phyloP scores from a whole-genome alignment of 2,797 vertebrate species.

The Gallirallus australis region DNA sequence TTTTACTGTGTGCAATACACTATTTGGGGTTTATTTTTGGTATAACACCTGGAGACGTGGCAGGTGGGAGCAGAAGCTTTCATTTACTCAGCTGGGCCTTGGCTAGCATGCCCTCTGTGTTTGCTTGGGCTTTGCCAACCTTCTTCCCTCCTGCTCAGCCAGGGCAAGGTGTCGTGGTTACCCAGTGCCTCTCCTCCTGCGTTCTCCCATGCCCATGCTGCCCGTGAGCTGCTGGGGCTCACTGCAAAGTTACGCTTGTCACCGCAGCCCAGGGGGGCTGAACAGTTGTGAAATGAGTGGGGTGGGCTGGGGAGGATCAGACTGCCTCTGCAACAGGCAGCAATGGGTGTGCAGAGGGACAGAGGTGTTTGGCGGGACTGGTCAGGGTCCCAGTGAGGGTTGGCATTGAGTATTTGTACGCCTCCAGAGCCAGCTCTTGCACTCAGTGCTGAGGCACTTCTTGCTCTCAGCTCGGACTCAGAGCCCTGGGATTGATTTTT shows the following conservation, averaged over 20 bases:
- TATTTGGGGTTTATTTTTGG: background rate
- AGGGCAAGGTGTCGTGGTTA: accelerated
- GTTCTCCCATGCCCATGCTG: accelerated
- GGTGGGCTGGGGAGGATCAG: background rate
- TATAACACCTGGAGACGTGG: background rate
- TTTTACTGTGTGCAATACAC: background rate
- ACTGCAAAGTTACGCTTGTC: background rate
- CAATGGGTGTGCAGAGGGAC: background rate
- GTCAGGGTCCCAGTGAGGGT: background rate
- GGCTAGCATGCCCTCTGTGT: accelerated
- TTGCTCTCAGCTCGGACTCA: background rate
- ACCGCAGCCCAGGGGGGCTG: background rate
- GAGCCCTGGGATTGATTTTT: background rate
- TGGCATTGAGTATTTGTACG: accelerated
- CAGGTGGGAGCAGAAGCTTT: background rate
- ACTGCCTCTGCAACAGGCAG: background rate
- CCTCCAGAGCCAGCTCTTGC: background rate
- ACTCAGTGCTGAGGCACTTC: background rate
- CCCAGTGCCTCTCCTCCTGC: accelerated
- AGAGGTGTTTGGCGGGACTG: background rate
- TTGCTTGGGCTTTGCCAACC: background rate
- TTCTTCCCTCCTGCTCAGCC: background rate
- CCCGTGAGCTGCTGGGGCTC: accelerated
- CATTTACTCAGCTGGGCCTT: background rate
- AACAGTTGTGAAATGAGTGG: accelerated